Percentiles rank a stretch among this genome's conserved stretches.
These are phyloP conservation scores for Drosophila paranaensis DNA, from an alignment of 2,888 invertebrate species.

Conservation along the genomic window DNA sequence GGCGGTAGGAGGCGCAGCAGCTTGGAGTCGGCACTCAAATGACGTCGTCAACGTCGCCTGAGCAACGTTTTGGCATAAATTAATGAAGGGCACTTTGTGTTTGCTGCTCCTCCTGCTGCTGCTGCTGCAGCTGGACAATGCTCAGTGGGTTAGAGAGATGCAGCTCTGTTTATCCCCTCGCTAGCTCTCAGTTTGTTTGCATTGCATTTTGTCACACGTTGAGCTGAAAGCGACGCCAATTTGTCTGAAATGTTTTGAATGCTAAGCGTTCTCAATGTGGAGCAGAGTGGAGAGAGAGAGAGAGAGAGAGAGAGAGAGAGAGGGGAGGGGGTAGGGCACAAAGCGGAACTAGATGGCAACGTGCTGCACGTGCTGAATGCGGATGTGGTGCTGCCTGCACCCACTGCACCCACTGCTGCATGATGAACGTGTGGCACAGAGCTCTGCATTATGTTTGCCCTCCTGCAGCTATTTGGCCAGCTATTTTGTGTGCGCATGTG, in stretches of 20 bases:
- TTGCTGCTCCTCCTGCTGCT: constrained; percentile 4
- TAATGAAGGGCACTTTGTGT: constrained; percentile 66
- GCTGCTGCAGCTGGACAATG: constrained; percentile 27
- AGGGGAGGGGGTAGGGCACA: no score
- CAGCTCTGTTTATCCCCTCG: constrained; percentile 1
- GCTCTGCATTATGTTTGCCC: constrained; percentile 22
- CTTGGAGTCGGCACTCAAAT: constrained; percentile 41
- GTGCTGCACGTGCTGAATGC: constrained; percentile 47
- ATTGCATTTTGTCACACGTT: constrained; percentile 79
- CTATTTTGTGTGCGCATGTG: constrained; percentile 26
- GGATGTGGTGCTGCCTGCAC: constrained; percentile 49
- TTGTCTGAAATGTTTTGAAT: constrained; percentile 79
- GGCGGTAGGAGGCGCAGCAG: neutral
- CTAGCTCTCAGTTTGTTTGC: constrained; percentile 53
- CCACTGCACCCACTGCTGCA: constrained; percentile 4
- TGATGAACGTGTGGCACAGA: constrained; percentile 34
- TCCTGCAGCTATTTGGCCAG: constrained; percentile 40
- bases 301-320: constrained; percentile 1
- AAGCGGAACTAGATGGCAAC: constrained; percentile 24
- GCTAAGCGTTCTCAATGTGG: constrained; percentile 45
- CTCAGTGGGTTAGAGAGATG: constrained; percentile 2
- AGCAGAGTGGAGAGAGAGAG: neutral
- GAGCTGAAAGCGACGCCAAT: constrained; percentile 76
- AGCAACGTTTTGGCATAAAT: constrained; percentile 76
- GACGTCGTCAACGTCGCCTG: constrained; percentile 76